phyloP scores from a whole-genome alignment of 2,797 vertebrate genomes.

The Crocodylus rhombifer region DNA sequence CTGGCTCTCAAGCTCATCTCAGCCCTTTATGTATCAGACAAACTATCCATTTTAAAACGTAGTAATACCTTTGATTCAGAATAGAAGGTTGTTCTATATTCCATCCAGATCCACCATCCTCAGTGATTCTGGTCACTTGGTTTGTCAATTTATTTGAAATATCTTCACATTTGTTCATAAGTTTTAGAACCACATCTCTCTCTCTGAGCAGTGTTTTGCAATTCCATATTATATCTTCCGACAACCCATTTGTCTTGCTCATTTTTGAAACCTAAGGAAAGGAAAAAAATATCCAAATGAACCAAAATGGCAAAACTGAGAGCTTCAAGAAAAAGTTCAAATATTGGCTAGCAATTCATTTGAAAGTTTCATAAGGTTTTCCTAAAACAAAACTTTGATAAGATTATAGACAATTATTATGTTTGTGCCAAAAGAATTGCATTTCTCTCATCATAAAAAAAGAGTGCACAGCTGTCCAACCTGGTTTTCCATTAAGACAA shows the following conservation, averaged over 20 bases:
- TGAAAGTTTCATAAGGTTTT: background rate
- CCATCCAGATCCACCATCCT: slow-evolving; percentile 80
- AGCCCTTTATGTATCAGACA: too few relatives aligned
- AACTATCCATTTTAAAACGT: background rate
- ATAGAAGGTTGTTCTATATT: slow-evolving; percentile 86
- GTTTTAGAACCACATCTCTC: slow-evolving; percentile 88
- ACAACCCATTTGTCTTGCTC: slow-evolving; percentile 87
- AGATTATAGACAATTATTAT: too few relatives aligned
- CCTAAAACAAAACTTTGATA: background rate
- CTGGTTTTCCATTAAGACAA: too few relatives aligned
- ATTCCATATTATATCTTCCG: slow-evolving; percentile 87
- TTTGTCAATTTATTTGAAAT: slow-evolving; percentile 92
- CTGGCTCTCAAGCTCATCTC: background rate
- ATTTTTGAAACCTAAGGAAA: slow-evolving; percentile 82
- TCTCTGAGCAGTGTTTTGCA: slow-evolving; percentile 92
- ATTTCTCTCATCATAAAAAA: too few relatives aligned
- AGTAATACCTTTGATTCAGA: slow-evolving; percentile 88
- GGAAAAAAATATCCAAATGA: background rate
- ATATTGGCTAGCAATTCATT: background rate
- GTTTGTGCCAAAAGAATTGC: too few relatives aligned
- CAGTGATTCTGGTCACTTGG: slow-evolving; percentile 89
- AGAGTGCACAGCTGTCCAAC: too few relatives aligned
- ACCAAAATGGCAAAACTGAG: background rate
- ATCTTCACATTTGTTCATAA: slow-evolving; percentile 95
- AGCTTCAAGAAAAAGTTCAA: background rate